phyloP scores from a whole-genome alignment of 2,888 invertebrate species.

The Gastracanthus pulcherrimus region DNA sequence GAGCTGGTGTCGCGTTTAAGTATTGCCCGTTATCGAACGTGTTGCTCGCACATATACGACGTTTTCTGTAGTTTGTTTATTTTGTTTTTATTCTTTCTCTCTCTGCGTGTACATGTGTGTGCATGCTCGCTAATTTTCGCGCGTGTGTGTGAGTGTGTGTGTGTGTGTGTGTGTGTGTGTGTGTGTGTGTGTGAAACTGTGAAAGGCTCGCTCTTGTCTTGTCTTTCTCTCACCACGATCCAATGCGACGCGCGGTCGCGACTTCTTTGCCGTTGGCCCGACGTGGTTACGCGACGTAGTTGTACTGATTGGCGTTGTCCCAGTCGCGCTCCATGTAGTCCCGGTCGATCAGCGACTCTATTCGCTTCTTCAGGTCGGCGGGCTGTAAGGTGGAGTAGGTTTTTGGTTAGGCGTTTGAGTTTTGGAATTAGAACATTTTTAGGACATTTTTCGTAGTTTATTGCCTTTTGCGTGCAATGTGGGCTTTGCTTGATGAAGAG shows the following conservation, averaged over 20 bases:
- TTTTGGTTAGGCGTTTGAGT: too few species aligned
- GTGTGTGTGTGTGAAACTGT: too few species aligned
- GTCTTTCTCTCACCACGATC: constrained; percentile 48
- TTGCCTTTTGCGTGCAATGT: too few species aligned
- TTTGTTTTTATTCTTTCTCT: constrained; percentile 2
- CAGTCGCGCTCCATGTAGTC: constrained; percentile 99
- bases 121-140: background rate
- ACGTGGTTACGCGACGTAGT: constrained; percentile 94
- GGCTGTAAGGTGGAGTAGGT: constrained; percentile 91
- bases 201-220: too few species aligned
- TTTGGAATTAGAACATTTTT: too few species aligned
- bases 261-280: constrained; percentile 71
- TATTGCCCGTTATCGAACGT: constrained; percentile 49
- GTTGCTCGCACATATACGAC: too few species aligned
- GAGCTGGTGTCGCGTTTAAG: constrained; percentile 22
- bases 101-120: constrained; percentile 25
- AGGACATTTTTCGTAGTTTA: too few species aligned
- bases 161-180: too few species aligned
- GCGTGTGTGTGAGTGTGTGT: too few species aligned
- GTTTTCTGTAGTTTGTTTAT: too few species aligned
- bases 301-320: constrained; percentile 98
- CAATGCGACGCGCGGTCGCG: constrained; percentile 64
- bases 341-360: constrained; percentile 98
- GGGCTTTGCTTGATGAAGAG: too few species aligned
- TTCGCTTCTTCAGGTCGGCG: constrained; percentile 98